phyloP scores from a whole-genome alignment of 2,888 invertebrate species.

The Ornithoptera alexandrae region DNA sequence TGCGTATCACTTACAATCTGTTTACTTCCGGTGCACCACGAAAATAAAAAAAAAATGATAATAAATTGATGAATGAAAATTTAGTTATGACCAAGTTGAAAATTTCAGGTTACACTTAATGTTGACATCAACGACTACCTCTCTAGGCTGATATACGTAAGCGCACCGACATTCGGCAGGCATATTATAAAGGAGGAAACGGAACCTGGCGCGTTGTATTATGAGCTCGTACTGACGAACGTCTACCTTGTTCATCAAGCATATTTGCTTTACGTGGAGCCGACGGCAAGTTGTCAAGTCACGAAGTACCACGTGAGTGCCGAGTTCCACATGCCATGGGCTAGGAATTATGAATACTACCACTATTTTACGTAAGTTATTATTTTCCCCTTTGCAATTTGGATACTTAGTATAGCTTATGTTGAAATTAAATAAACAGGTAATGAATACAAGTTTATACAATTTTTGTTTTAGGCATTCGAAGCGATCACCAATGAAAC shows the following conservation, averaged over 20 bases:
- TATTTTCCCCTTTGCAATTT: neutral
- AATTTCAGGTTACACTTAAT: constrained; percentile 80
- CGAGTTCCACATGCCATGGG: constrained; percentile 84
- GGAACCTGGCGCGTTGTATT: constrained; percentile 78
- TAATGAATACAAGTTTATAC: too few relatives aligned
- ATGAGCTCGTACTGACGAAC: constrained; percentile 80
- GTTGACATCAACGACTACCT: constrained; percentile 82
- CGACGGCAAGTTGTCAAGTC: constrained; percentile 64
- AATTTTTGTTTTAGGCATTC: constrained; percentile 51
- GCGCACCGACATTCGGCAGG: constrained; percentile 58
- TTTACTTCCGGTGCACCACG: too few relatives aligned
- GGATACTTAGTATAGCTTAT: too few relatives aligned
- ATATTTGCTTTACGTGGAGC: constrained; percentile 80
- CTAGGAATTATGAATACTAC: constrained; percentile 79
- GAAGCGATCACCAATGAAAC: constrained; percentile 75
- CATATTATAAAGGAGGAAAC: constrained; percentile 76
- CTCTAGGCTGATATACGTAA: constrained; percentile 55
- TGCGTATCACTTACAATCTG: too few relatives aligned
- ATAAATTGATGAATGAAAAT: too few relatives aligned
- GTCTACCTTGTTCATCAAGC: constrained; percentile 81
- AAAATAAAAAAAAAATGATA: too few relatives aligned
- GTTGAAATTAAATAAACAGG: too few relatives aligned
- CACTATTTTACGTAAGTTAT: constrained; percentile 80
- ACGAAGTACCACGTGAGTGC: constrained; percentile 79
- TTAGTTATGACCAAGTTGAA: neutral